These are phyloP conservation scores for Butorides virescens DNA, from an alignment of 2,113 vertebrate genomes.

Conservation along the genomic window DNA sequence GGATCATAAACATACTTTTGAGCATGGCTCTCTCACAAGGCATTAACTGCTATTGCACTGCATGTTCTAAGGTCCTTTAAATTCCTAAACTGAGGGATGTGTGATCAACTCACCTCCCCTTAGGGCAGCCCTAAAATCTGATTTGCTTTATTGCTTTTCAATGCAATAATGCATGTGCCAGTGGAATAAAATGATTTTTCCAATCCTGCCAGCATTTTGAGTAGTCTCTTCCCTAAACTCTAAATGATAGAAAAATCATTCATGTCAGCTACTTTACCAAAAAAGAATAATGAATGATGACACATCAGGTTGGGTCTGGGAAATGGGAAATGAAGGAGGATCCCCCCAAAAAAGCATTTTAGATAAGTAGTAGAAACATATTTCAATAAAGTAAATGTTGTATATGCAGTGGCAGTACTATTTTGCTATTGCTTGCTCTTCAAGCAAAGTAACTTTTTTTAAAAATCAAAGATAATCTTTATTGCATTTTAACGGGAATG, in stretches of 20 bases:
- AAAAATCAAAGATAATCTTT: not conserved
- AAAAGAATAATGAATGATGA: not conserved
- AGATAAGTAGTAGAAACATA: not conserved
- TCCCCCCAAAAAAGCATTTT: not conserved
- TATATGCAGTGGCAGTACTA: not conserved
- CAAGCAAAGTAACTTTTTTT: not conserved
- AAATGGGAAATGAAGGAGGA: not conserved
- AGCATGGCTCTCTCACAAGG: not conserved
- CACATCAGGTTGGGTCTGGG: not conserved
- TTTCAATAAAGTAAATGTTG: not conserved
- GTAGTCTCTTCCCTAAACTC: not conserved
- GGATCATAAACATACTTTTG: not conserved
- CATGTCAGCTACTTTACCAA: not conserved
- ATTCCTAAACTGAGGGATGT: not conserved
- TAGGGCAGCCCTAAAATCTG: slow-evolving; percentile 7
- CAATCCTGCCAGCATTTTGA: slow-evolving; percentile 17
- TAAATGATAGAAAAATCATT: slow-evolving; percentile 39
- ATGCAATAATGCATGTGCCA: slow-evolving; percentile 1
- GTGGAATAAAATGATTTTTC: slow-evolving; percentile 51
- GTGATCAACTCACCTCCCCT: slow-evolving; percentile 13
- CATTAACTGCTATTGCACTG: not conserved
- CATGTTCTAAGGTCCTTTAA: not conserved
- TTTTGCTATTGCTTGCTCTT: not conserved
- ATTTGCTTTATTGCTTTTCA: slow-evolving; percentile 48
- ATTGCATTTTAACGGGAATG: not conserved